These are phyloP conservation scores for Eremophila alpestris DNA, from an alignment of 2,797 vertebrate species.

Conservation along the genomic window DNA sequence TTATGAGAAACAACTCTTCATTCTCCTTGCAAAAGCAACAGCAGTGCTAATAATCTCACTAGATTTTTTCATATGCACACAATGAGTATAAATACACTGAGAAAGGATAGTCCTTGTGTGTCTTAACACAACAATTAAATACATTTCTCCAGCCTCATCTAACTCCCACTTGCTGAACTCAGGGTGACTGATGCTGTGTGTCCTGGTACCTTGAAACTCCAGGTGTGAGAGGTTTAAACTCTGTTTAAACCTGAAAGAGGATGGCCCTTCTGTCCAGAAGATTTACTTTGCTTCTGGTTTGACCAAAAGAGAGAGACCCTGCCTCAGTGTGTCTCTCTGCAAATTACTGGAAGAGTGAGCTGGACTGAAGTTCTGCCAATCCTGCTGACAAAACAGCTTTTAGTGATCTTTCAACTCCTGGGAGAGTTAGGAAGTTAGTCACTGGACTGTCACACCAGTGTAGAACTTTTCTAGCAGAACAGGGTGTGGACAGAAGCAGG, in stretches of 20 bases:
- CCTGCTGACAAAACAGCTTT: background rate
- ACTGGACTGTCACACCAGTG: background rate
- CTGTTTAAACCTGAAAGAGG: background rate
- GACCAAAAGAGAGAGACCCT: background rate
- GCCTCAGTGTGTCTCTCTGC: background rate
- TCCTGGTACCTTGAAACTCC: background rate
- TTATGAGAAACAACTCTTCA: background rate
- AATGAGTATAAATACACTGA: background rate
- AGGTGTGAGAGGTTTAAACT: background rate
- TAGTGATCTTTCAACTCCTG: background rate
- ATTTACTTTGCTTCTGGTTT: background rate
- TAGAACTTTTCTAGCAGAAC: background rate
- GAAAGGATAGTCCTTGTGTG: background rate
- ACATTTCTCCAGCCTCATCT: background rate
- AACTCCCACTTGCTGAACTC: background rate
- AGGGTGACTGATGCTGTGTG: background rate
- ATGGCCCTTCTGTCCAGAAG: background rate
- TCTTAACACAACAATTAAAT: background rate
- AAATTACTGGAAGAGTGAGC: background rate
- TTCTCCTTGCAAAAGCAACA: background rate
- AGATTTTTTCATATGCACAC: background rate
- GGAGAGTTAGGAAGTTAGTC: background rate
- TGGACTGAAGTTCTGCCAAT: background rate
- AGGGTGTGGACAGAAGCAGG: background rate
- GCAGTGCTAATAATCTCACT: background rate